Conservation (phyloP, 2,113 vertebrate species). For the Gymnobelideus leadbeateri region DNA sequence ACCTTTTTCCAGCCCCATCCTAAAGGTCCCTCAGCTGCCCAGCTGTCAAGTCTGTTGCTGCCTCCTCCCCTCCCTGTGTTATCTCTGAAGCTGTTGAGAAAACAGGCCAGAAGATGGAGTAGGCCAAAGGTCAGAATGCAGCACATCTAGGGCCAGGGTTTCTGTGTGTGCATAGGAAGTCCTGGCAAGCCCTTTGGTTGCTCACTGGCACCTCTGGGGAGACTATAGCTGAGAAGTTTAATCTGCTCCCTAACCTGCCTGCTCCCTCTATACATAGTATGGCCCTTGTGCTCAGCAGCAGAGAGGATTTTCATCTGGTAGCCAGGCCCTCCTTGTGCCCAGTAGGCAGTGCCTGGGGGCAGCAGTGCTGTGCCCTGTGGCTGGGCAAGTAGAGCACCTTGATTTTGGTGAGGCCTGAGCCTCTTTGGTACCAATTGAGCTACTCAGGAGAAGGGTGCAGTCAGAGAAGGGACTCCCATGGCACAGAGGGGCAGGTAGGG, state of each 20-base stretch:
- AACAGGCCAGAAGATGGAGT: not conserved
- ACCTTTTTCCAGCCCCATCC: too few relatives aligned
- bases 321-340: too few relatives aligned
- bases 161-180: not conserved
- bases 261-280: not conserved
- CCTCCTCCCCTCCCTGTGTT: too few relatives aligned
- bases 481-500: not conserved
- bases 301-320: too few relatives aligned
- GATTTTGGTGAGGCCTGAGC: too few relatives aligned
- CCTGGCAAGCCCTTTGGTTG: slow-evolving; percentile 12
- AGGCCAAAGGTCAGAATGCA: not conserved
- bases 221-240: slow-evolving; percentile 5
- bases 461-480: not conserved
- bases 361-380: too few relatives aligned
- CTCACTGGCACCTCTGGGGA: slow-evolving; percentile 30
- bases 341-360: too few relatives aligned
- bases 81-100: too few relatives aligned
- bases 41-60: not conserved
- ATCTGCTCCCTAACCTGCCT: too few relatives aligned
- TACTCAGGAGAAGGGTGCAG: not conserved
- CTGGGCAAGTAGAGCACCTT: too few relatives aligned
- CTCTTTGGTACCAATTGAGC: too few relatives aligned
- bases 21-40: too few relatives aligned
- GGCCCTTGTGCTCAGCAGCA: not conserved
- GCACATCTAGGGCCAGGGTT: not conserved